A percentile compares a stretch with the other conserved stretches of the same genome.
phyloP scores from a whole-genome alignment of 92 coral and sea anemone genomes.

The Ricordea florida region DNA sequence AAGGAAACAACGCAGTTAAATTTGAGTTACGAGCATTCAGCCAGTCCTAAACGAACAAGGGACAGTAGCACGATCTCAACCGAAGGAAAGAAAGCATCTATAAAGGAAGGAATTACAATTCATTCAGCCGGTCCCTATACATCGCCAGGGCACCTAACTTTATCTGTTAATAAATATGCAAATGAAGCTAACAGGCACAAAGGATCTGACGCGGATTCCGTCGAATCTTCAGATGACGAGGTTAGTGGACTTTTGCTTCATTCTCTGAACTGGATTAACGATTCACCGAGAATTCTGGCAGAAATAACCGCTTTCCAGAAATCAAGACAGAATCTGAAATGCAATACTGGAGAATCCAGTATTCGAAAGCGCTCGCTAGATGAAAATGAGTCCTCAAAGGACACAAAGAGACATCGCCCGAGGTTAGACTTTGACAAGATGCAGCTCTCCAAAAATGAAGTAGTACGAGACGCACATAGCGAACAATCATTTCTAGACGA shows the following conservation, averaged over 20 bases:
- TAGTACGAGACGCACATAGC: not conserved
- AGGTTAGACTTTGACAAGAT: conserved; percentile 91
- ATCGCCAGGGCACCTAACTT: conserved; percentile 58
- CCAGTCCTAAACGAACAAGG: not conserved
- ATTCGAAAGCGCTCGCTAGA: conserved; percentile 58
- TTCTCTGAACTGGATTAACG: not conserved
- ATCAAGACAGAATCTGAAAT: not conserved
- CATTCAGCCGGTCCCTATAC: conserved; percentile 54
- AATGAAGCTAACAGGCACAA: conserved; percentile 40
- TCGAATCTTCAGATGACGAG: conserved; percentile 30
- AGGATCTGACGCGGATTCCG: conserved; percentile 11
- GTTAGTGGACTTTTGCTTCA: conserved; percentile 31
- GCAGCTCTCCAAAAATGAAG: conserved; percentile 67
- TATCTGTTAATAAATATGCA: conserved; percentile 63
- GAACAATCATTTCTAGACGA: conserved; percentile 21
- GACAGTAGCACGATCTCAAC: conserved; percentile 11
- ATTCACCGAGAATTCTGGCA: conserved; percentile 10
- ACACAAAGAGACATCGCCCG: conserved; percentile 78
- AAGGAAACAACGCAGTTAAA: not conserved
- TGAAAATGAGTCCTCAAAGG: conserved; percentile 32
- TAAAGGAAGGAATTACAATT: conserved; percentile 13
- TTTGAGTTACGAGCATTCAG: not conserved
- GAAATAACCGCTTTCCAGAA: not conserved
- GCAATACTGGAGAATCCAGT: conserved; percentile 2
- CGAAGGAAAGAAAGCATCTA: conserved; percentile 1